Evolutionary conservation across 2,797 vertebrate species (phyloP).

Genomic region (Pangasius djambal): DNA sequence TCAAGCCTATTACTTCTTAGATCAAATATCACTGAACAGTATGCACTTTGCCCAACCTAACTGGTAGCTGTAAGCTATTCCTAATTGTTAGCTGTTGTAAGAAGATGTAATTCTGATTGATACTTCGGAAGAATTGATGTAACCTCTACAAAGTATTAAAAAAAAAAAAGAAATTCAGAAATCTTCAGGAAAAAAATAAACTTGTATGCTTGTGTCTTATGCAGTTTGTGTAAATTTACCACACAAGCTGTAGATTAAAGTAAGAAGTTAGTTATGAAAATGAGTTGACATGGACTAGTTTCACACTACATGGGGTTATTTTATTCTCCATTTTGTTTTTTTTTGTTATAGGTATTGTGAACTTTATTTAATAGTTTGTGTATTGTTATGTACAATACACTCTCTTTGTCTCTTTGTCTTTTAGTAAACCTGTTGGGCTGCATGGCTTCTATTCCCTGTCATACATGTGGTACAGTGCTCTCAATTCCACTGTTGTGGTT

Average conservation of each 20-base stretch:
- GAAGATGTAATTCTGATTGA: background rate
- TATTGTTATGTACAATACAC: background rate
- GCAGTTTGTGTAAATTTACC: background rate
- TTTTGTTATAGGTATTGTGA: background rate
- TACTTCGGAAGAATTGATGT: background rate
- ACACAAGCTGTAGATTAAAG: background rate
- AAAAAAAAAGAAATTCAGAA: background rate
- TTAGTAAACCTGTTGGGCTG: constrained; percentile 74
- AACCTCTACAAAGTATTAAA: background rate
- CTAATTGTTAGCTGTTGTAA: background rate
- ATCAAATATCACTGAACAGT: background rate
- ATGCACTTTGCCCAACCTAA: background rate
- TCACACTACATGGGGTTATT: background rate
- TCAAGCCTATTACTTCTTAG: background rate
- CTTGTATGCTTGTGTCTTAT: no score
- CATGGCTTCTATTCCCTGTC: constrained; percentile 85
- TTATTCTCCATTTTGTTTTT: background rate
- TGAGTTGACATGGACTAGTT: background rate
- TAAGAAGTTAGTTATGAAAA: background rate
- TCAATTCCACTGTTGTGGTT: constrained; percentile 87
- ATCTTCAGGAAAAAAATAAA: background rate
- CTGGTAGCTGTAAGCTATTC: background rate
- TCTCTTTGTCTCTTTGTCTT: constrained; percentile 8
- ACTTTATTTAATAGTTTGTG: background rate
- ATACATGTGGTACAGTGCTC: constrained; percentile 93